Percentiles rank a stretch among this genome's conserved stretches.
Conservation (phyloP, 2,888 invertebrate species). For the Eupithecia inturbata region DNA sequence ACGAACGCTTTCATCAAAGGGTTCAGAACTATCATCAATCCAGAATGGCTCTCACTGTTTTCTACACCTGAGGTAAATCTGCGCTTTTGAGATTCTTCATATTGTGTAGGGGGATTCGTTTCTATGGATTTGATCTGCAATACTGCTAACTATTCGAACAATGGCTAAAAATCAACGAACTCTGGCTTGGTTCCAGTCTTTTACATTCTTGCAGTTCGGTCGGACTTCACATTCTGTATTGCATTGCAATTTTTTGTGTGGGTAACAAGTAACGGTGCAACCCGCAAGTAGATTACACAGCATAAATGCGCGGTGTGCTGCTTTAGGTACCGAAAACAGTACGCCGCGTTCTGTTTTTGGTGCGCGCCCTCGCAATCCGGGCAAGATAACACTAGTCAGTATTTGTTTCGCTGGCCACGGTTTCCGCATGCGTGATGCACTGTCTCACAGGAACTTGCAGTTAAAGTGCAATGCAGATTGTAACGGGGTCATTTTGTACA, state of each 20-base stretch:
- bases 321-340: too few species aligned
- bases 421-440: not conserved
- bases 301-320: too few species aligned
- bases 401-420: too few species aligned
- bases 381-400: too few species aligned
- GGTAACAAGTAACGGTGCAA: too few species aligned
- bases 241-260: too few species aligned
- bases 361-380: not conserved
- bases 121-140: not conserved
- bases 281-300: too few species aligned
- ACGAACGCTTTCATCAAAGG: conserved; percentile 98
- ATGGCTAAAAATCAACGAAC: too few species aligned
- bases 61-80: conserved; percentile 94
- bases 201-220: too few species aligned
- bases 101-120: not conserved
- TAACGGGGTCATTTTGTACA: conserved; percentile 51
- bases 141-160: not conserved
- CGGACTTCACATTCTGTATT: too few species aligned
- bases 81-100: not conserved
- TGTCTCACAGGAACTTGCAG: not conserved
- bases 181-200: too few species aligned
- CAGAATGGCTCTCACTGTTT: conserved; percentile 97
- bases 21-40: conserved; percentile 96
- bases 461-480: not conserved
- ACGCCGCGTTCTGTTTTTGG: not conserved